Evolutionary conservation across 2,888 invertebrate species (phyloP).

Genomic region (Xestoiulus laeticollis): DNA sequence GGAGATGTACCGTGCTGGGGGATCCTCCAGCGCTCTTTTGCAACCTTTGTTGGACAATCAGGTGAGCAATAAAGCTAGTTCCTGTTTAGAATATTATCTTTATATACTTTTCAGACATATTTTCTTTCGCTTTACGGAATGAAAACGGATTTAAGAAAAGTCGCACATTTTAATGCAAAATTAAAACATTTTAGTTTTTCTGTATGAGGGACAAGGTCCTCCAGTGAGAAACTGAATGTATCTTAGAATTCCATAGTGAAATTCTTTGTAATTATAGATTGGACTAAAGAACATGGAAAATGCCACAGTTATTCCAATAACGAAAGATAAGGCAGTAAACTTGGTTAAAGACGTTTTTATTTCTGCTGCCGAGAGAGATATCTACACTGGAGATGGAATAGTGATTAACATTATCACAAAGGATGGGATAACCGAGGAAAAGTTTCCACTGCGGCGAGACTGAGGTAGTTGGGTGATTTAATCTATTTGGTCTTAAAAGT

Average conservation of each 20-base stretch:
- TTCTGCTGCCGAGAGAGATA: constrained; percentile 97
- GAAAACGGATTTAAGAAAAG: too few species aligned
- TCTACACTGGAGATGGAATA: constrained; percentile 94
- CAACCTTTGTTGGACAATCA: constrained; percentile 97
- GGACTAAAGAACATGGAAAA: constrained; percentile 88
- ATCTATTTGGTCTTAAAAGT: neutral
- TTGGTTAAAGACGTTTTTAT: constrained; percentile 96
- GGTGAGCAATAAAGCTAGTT: constrained; percentile 64
- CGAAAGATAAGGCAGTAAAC: constrained; percentile 81
- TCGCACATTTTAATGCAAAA: too few species aligned
- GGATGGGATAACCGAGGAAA: constrained; percentile 78
- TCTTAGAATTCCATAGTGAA: too few species aligned
- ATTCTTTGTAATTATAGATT: constrained; percentile 68
- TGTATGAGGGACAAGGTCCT: too few species aligned
- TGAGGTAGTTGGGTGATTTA: constrained; percentile 66
- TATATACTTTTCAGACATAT: too few species aligned
- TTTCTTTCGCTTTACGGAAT: too few species aligned
- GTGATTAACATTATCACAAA: constrained; percentile 86
- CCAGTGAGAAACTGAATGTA: neutral
- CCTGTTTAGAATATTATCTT: too few species aligned
- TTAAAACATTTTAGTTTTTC: too few species aligned
- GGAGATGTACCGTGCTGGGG: constrained; percentile 84
- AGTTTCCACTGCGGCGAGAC: constrained; percentile 85
- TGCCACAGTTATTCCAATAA: constrained; percentile 70
- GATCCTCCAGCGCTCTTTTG: constrained; percentile 80